Evolutionary conservation across 2,888 invertebrate species (phyloP), one percentile per base, ranked within the genome.

Genomic region (Hypena proboscidalis): DNA sequence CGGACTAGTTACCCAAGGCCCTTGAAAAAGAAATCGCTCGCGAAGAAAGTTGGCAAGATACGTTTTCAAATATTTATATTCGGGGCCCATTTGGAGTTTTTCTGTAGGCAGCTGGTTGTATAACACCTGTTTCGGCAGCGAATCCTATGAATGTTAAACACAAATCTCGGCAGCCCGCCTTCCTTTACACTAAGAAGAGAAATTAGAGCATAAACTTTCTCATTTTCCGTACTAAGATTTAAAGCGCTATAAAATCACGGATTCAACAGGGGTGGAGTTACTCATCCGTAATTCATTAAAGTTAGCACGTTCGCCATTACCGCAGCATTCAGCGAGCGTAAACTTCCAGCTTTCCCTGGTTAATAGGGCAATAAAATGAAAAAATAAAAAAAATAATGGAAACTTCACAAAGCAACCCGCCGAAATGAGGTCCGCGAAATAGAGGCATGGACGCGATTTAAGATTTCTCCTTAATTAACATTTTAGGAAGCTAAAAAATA

Each of bases 281-380:
- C 75, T 84, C 84, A 84, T 84, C 82, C 83, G 85, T 85, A 86
- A 87, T 88, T 89, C 83, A 88, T 88, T 86, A 83, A 85, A 84
- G 77, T 86, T 84, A 72, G 80, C 83, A 71, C 83, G 74, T 82
- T 82, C 73, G 78, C 78, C 80, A 80, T 82, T 83, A 82, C 81
- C 74, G 71, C 65, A 67, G 78, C 77, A 80, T 76, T 79, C 67
- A 74, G 63, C 51, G 61, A 73, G 74, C 80, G 77, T 80, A 79
- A 84, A 78, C 77, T 80, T 76, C 64, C 72, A 64, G 74, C 77
- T 75, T 72, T 72, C 65, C 63, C 57, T 69, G 61, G 76, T 80
- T 86, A 83, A 85, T 86, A 80, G 82, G 79, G 74, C 77, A 83
- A 85, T 89, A 84, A 87, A 88, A 79, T 70, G 68, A 79, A 83